Percentiles rank a stretch among this genome's conserved stretches.
These are phyloP conservation scores for Echinarachnius parma DNA, from an alignment of 53 echinoderm and acorn worm genomes.

Conservation along the genomic window DNA sequence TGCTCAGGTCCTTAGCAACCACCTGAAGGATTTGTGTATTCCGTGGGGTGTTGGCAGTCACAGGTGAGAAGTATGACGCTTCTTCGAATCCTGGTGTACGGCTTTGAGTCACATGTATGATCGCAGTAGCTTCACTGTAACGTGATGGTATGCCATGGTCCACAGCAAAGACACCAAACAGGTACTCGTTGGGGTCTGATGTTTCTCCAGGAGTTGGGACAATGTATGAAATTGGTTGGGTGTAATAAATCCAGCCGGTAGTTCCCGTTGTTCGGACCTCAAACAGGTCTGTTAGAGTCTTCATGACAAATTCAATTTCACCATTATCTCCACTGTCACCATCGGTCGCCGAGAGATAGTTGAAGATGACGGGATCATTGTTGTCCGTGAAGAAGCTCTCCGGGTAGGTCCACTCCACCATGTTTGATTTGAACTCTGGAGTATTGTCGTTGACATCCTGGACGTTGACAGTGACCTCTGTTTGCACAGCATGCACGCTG, in stretches of 20 bases:
- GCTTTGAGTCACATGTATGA: conserved; percentile 65
- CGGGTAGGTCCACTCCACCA: conserved; percentile 48
- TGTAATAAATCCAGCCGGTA: conserved; percentile 21
- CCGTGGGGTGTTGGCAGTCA: conserved; percentile 42
- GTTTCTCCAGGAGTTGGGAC: conserved; percentile 33
- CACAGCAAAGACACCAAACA: conserved; percentile 68
- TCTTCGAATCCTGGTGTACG: conserved; percentile 74
- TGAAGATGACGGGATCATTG: background rate
- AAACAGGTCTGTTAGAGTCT: conserved; percentile 65
- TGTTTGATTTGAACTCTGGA: conserved; percentile 53
- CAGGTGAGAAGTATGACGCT: conserved; percentile 67
- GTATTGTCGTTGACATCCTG: conserved; percentile 89
- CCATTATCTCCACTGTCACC: conserved; percentile 67
- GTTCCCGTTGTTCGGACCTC: conserved; percentile 44
- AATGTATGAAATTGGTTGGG: conserved; percentile 54
- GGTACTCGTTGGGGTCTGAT: conserved; percentile 74
- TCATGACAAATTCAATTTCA: conserved; percentile 65
- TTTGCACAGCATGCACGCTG: conserved; percentile 53
- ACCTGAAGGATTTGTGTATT: conserved; percentile 61
- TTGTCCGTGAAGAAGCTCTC: conserved; percentile 51
- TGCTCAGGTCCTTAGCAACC: conserved; percentile 66
- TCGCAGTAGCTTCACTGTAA: conserved; percentile 62
- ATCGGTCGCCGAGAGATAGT: conserved; percentile 61
- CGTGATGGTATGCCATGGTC: conserved; percentile 76
- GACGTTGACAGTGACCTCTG: conserved; percentile 63